Conservation (phyloP, 2,888 invertebrate genomes). For the Drosophila robusta region DNA sequence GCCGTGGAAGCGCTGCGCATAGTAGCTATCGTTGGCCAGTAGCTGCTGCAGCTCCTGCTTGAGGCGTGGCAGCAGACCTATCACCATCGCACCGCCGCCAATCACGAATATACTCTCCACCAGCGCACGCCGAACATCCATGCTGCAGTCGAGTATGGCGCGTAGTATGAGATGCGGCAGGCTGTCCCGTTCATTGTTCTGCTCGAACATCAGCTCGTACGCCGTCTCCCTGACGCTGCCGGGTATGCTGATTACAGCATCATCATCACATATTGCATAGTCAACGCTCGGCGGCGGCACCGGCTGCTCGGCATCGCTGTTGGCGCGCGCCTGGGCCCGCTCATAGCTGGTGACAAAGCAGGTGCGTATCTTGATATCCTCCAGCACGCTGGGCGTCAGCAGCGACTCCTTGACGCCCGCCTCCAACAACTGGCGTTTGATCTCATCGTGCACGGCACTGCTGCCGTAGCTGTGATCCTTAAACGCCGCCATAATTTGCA, state of each 20-base stretch:
- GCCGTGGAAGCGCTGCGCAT: constrained; percentile 87
- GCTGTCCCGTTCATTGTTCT: constrained; percentile 93
- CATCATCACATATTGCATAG: constrained; percentile 89
- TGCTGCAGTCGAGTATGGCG: constrained; percentile 91
- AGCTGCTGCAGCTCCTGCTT: constrained; percentile 90
- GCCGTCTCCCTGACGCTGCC: constrained; percentile 92
- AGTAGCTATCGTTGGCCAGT: constrained; percentile 87
- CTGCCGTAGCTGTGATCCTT: constrained; percentile 93
- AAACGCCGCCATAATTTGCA: constrained; percentile 93
- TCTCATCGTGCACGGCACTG: constrained; percentile 89
- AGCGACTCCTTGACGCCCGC: constrained; percentile 83
- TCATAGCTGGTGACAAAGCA: constrained; percentile 94
- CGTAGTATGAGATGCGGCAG: constrained; percentile 94
- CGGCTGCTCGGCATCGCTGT: constrained; percentile 83
- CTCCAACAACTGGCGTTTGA: constrained; percentile 86
- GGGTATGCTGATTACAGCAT: constrained; percentile 87
- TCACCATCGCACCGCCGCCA: constrained; percentile 94
- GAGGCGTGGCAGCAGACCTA: constrained; percentile 93
- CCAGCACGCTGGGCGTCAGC: constrained; percentile 87
- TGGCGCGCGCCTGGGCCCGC: constrained; percentile 87
- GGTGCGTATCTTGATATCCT: constrained; percentile 93
- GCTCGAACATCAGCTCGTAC: constrained; percentile 93
- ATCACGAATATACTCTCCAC: constrained; percentile 94
- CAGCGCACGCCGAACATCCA: constrained; percentile 91
- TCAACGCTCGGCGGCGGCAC: constrained; percentile 87